Conservation (phyloP, 2,113 vertebrate genomes). For the Dinomys branickii region DNA sequence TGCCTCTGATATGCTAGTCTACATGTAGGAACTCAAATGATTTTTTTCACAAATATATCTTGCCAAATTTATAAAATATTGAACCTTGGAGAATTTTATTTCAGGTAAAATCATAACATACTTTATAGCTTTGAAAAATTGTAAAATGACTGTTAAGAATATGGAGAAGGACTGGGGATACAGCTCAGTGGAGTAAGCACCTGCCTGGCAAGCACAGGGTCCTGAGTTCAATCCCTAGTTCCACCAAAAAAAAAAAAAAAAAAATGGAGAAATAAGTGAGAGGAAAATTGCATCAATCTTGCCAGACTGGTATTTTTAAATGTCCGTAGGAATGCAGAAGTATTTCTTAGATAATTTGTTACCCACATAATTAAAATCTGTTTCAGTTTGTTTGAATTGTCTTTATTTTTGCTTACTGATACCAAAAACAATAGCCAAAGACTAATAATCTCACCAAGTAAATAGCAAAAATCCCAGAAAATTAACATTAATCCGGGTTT, state of each 20-base stretch:
- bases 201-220: no score
- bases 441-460: conserved; percentile 13
- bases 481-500: not conserved
- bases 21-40: not conserved
- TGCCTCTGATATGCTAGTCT: not conserved
- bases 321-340: not conserved
- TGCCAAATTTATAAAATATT: not conserved
- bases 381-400: conserved; percentile 23
- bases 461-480: conserved; percentile 33
- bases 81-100: conserved; percentile 13
- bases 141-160: conserved; percentile 45
- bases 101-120: conserved; percentile 8
- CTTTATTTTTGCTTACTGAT: not conserved
- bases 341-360: not conserved
- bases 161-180: no score
- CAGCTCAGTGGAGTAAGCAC: no score
- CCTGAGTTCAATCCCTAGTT: no score
- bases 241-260: no score
- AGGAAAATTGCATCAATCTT: conserved; percentile 18
- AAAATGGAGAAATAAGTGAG: conserved; percentile 48
- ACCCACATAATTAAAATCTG: conserved; percentile 33
- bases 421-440: not conserved
- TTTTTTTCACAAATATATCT: not conserved
- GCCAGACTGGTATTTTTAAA: not conserved
- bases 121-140: conserved; percentile 6